phyloP scores from a whole-genome alignment of 2,113 vertebrate species.

The Zapornia atra region DNA sequence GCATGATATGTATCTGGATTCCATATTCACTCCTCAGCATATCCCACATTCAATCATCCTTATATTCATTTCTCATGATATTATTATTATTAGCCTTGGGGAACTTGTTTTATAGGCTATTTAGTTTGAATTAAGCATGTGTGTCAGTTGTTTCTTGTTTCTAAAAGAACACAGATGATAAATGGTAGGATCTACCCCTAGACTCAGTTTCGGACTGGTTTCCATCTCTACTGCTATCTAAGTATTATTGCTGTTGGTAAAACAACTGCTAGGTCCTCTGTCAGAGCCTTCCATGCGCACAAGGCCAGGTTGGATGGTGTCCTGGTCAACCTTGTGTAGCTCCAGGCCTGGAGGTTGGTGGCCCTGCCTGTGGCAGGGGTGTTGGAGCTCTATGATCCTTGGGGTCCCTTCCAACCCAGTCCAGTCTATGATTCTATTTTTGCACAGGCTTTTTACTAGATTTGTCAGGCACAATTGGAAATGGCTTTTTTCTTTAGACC shows the following conservation, averaged over 20 bases:
- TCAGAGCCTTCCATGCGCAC: neutral
- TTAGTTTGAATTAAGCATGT: slow-evolving; percentile 77
- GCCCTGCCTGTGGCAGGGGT: too few relatives aligned
- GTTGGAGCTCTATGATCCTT: too few relatives aligned
- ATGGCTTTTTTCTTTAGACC: neutral
- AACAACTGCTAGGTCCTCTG: neutral
- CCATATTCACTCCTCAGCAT: slow-evolving; percentile 43
- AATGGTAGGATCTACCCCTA: slow-evolving; percentile 38
- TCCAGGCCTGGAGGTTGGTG: too few relatives aligned
- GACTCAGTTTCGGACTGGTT: neutral
- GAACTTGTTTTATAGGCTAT: slow-evolving; percentile 75
- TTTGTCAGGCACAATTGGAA: neutral
- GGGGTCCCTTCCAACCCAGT: too few relatives aligned
- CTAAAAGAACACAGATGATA: slow-evolving; percentile 53
- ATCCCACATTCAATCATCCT: slow-evolving; percentile 76
- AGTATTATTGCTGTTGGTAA: neutral
- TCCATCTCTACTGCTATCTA: neutral
- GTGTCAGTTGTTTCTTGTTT: slow-evolving; percentile 53
- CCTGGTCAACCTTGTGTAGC: too few relatives aligned
- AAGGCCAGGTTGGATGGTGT: too few relatives aligned
- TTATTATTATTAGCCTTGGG: slow-evolving; percentile 71
- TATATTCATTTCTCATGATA: slow-evolving; percentile 75
- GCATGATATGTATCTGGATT: slow-evolving; percentile 33
- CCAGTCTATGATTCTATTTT: neutral
- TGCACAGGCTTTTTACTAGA: neutral